phyloP scores from a whole-genome alignment of 2,888 invertebrate species.

The Drosophila infuscata region DNA sequence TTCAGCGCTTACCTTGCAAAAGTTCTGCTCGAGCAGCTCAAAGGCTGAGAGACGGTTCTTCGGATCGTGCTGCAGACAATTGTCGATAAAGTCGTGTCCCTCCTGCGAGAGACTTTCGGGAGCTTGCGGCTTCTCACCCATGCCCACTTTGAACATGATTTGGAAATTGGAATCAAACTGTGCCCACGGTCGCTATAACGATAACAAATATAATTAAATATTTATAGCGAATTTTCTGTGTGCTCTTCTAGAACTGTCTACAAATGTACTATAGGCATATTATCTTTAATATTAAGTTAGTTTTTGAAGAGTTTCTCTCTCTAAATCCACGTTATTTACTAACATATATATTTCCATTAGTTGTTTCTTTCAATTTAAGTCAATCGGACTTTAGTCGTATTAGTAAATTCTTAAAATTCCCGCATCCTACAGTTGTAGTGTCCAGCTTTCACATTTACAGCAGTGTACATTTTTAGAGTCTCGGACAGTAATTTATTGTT shows the following conservation, averaged over 20 bases:
- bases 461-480: not conserved
- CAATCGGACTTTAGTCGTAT: not conserved
- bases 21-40: constrained; percentile 90
- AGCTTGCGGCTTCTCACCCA: constrained; percentile 93
- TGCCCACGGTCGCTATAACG: constrained; percentile 91
- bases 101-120: constrained; percentile 92
- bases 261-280: not conserved
- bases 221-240: not conserved
- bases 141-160: constrained; percentile 98
- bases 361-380: not conserved
- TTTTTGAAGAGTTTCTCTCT: not conserved
- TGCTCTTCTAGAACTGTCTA: not conserved
- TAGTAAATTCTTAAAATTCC: not conserved
- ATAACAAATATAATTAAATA: not conserved
- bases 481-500: not conserved
- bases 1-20: constrained; percentile 87
- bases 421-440: not conserved
- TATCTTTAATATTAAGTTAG: not conserved
- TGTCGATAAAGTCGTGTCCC: constrained; percentile 91
- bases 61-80: constrained; percentile 94
- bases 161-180: constrained; percentile 97
- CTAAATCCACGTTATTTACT: not conserved
- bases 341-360: not conserved
- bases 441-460: not conserved
- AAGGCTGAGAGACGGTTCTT: constrained; percentile 89